Percentiles rank a stretch among this genome's conserved stretches.
Conservation (phyloP, 2,113 vertebrate genomes). For the Glaucomys volans region DNA sequence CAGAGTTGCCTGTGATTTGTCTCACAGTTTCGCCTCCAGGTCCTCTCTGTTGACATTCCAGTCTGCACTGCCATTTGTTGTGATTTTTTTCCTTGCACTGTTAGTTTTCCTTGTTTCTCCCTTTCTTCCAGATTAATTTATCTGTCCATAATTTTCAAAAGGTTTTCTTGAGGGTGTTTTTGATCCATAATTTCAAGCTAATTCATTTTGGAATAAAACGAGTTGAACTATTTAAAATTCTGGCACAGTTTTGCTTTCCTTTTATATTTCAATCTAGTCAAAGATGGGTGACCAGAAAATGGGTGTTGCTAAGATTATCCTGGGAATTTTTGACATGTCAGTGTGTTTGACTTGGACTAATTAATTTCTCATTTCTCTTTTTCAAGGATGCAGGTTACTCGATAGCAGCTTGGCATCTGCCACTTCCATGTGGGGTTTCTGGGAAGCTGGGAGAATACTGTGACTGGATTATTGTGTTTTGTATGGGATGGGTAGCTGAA, state of each 20-base stretch:
- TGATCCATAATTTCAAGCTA: conserved; percentile 44
- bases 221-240: conserved; percentile 39
- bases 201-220: conserved; percentile 31
- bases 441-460: neutral
- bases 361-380: conserved; percentile 12
- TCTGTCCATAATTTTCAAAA: neutral
- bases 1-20: neutral
- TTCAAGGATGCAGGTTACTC: neutral
- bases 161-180: conserved; percentile 22
- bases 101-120: neutral
- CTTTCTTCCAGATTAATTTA: conserved; percentile 35
- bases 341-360: neutral
- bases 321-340: neutral
- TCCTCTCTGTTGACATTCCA: neutral
- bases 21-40: neutral
- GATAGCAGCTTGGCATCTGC: neutral
- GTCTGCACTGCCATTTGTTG: neutral
- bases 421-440: neutral
- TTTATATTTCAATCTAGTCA: neutral
- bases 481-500: neutral
- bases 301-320: conserved; percentile 27
- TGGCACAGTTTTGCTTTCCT: conserved; percentile 23
- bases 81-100: neutral
- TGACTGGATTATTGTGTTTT: neutral
- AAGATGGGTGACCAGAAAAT: neutral